Percentiles rank a stretch among this genome's conserved stretches.
Evolutionary conservation across 1,140 invertebrate genomes (phyloP).

Genomic region (Trichogramma pretiosum): DNA sequence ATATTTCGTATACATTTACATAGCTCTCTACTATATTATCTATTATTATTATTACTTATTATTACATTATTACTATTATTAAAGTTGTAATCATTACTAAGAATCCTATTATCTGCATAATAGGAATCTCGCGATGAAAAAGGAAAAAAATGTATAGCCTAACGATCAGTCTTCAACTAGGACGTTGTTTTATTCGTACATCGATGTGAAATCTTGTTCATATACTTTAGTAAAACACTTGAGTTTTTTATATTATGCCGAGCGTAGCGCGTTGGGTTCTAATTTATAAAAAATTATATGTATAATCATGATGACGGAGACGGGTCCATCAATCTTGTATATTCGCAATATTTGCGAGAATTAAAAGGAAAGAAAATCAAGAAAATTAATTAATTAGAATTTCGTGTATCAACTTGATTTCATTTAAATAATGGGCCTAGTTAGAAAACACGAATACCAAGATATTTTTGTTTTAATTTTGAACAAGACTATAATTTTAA

Average conservation of each 20-base stretch:
- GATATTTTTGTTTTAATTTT: slow-evolving; percentile 1
- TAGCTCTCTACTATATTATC: slow-evolving; percentile 19
- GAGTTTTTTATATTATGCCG: slow-evolving; percentile 14
- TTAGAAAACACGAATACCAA: neutral
- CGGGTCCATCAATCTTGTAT: slow-evolving; percentile 16
- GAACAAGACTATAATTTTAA: slow-evolving; percentile 11
- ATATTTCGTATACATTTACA: slow-evolving; percentile 13
- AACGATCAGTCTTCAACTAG: slow-evolving; percentile 2
- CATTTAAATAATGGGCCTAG: slow-evolving; percentile 14
- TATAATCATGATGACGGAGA: slow-evolving; percentile 16
- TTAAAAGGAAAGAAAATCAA: slow-evolving; percentile 12
- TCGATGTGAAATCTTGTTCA: slow-evolving; percentile 9
- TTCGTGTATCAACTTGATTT: slow-evolving; percentile 6
- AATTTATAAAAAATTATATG: slow-evolving; percentile 15
- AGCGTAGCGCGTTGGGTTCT: slow-evolving; percentile 13
- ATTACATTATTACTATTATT: too few relatives aligned
- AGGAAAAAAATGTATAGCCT: slow-evolving; percentile 14
- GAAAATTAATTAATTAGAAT: slow-evolving; percentile 12
- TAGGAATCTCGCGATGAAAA: neutral
- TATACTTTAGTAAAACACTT: slow-evolving; percentile 7
- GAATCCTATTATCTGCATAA: too few relatives aligned
- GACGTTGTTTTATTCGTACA: slow-evolving; percentile 10
- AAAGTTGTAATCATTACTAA: too few relatives aligned
- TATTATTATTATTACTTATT: too few relatives aligned
- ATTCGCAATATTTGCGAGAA: slow-evolving; percentile 18